Base-by-base conservation (phyloP, 2,888 invertebrate species). In the Drosophila neutralis region DNA sequence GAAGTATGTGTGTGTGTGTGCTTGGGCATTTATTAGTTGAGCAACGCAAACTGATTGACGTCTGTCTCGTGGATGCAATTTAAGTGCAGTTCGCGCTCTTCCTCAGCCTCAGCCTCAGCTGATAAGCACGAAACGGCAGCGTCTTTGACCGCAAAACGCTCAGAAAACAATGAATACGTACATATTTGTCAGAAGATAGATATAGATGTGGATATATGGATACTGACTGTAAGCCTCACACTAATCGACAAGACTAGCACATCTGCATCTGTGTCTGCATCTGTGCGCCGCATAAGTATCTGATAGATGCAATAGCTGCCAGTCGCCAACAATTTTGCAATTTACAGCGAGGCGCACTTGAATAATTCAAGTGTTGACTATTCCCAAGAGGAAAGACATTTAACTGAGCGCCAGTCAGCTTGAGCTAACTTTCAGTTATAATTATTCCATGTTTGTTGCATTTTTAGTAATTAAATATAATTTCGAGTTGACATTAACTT, bases 41-140 rank as follows among this genome's bases (percentile, higher is more conserved):
- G 80, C 78, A 74, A 86, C 89, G 85, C 90, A 86, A 86, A 90
- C 56, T 89, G 90, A 86, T 86, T 86, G 85, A 88, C 90, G 90
- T 86, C 62, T 88, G 88, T 62, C 85, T 90, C 90, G 85, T 86
- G 90, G 89, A 73, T 86, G 89, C 85, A 90, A 90, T 86, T 90
- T 86, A 90, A 90, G 83, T 86, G 89, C 87, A 90, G 80, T 74
- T 90, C 78, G 73, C 73, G 75, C 71, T 83, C 73, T 65, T 64
- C 59, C 49, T 33, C 58, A 42, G 31, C 31, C 52, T 29, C 40
- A 38, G 21, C 49, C 36, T 21, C 40, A 45, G 52, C 56, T 84
- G 87, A 82, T 82, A 75, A 87, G 69, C 73, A 42, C 45, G 38
- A 49, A 42, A 21, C 60, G 49, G 36, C 66, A 56, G 27, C 56